Base-by-base conservation (phyloP, 2,797 vertebrate genomes). In the Pitangus sulphuratus region DNA sequence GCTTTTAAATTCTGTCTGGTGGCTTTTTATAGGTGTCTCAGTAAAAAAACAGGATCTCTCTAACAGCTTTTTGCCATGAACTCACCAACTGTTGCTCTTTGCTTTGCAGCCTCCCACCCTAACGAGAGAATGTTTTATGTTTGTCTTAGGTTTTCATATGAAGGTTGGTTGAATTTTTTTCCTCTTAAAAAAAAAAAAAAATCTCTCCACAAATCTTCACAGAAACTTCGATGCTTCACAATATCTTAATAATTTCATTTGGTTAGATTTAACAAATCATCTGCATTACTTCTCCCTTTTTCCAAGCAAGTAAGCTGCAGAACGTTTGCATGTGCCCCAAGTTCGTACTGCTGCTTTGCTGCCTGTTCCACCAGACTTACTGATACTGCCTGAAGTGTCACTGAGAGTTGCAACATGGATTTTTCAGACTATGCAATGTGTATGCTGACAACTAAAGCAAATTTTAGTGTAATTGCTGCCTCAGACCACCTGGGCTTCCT, bases 321-420 rank as follows among this genome's bases (percentile, higher is more conserved):
- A 69, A 57, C 0, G 1, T 58, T 60, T 61, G 28, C 75, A 57
- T 31, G 54, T 18, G n/a, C 7, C 30, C 10, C 11, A n/a, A 0
- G 3, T 35, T 68, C 3, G 0, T 42, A 20, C 3, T 61, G 42
- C 40, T 47, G 19, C 33, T 40, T 71, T 76, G 48, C 28, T 65
- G 84, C 21, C 20, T 62, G 4, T 25, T 91, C 45, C 39, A 30
- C 21, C 15, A 54, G 39, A 76, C 37, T 71, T 57, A 71, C 13
- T 28, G 65, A 74, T 15, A 64, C 0, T 78, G 62, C 61, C 77
- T 50, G 21, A 89, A 70, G 66, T 4, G 2, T n/a, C 58, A 68
- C 6, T 15, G 50, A 68, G 48, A 68, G 47, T 10, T 79, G 37
- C 20, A 51, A 64, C 24, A 35, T n/a, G 51, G 58, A 81, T 91